Evolutionary conservation across 2,113 vertebrate species (phyloP).

Genomic region (Ameiurus melas): DNA sequence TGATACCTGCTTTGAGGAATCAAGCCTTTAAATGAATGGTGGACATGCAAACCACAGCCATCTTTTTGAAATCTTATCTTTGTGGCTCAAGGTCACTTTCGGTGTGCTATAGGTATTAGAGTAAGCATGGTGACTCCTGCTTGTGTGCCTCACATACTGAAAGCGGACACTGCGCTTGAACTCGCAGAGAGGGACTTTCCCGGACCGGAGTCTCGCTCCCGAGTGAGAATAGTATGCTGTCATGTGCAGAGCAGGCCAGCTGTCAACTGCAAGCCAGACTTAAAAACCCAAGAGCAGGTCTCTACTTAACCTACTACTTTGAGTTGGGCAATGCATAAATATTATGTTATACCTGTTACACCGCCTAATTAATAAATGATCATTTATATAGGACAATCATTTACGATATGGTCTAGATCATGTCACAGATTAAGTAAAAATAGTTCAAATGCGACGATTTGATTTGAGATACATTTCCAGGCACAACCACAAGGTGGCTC

Average conservation of each 20-base stretch:
- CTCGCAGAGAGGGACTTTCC: constrained; percentile 67
- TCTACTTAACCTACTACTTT: constrained; percentile 18
- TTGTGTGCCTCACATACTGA: constrained; percentile 56
- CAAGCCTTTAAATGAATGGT: neutral
- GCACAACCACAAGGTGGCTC: constrained; percentile 66
- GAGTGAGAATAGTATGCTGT: constrained; percentile 66
- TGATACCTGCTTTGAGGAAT: neutral
- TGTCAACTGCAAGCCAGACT: constrained; percentile 38
- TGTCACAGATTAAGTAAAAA: neutral
- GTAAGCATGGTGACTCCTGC: constrained; percentile 34
- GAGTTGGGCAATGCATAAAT: neutral
- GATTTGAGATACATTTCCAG: neutral
- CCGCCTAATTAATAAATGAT: neutral
- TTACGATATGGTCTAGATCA: neutral
- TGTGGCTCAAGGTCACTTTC: constrained; percentile 14
- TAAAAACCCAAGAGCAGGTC: constrained; percentile 9
- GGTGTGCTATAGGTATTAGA: neutral
- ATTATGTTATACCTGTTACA: neutral
- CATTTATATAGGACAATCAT: neutral
- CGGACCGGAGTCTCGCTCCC: constrained; percentile 39
- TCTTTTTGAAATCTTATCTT: constrained; percentile 24
- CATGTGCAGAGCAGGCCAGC: constrained; percentile 47
- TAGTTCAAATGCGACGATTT: neutral
- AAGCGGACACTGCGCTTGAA: constrained; percentile 62
- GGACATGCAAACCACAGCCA: constrained; percentile 1